Percentiles rank a stretch among this genome's conserved stretches.
Evolutionary conservation across 2,888 invertebrate genomes (phyloP).

Genomic region (Crepidodera aurea): DNA sequence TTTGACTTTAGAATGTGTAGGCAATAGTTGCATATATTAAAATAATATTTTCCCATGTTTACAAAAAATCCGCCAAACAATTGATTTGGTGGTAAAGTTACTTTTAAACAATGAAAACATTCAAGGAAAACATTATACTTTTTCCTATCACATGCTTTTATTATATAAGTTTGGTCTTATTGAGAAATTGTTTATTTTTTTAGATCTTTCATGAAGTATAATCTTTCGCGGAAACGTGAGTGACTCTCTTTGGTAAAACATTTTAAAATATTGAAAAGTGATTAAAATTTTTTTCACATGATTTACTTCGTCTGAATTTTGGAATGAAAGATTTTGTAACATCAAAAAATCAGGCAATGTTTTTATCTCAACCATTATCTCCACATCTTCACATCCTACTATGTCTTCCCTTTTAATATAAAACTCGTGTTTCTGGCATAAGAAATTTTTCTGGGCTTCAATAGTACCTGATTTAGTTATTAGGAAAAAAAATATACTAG

Average conservation of each 20-base stretch:
- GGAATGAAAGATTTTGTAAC: background rate
- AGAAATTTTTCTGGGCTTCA: background rate
- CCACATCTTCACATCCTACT: background rate
- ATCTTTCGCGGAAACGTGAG: background rate
- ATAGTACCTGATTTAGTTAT: background rate
- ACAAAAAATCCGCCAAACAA: background rate
- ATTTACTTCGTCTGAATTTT: background rate
- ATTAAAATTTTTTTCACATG: background rate
- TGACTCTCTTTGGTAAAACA: too few relatives aligned
- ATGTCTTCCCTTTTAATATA: background rate
- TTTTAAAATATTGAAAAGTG: background rate
- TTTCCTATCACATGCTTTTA: background rate
- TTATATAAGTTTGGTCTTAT: background rate
- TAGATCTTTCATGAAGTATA: background rate
- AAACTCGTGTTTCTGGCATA: background rate
- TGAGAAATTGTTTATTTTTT: background rate
- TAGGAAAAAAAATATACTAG: background rate
- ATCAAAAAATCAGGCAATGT: background rate
- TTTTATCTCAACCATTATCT: background rate
- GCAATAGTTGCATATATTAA: background rate
- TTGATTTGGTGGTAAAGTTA: background rate
- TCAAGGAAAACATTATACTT: background rate
- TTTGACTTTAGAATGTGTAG: background rate
- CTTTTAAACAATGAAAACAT: background rate
- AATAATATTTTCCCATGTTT: background rate